These are phyloP conservation scores for Corythornis cristatus DNA, from an alignment of 2,113 vertebrate species.

Conservation along the genomic window DNA sequence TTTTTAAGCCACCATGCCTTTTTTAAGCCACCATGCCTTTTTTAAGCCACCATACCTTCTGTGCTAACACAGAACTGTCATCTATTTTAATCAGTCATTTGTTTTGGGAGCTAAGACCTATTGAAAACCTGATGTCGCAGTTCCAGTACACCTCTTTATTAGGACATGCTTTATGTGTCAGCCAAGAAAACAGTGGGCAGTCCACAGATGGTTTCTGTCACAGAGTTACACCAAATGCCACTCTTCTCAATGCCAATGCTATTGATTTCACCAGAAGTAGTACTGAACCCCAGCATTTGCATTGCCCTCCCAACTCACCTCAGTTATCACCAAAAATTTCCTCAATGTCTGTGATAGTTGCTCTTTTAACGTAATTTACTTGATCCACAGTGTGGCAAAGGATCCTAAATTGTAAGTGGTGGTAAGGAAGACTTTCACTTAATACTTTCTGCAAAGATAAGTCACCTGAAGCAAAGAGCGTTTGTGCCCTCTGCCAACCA, in stretches of 20 bases:
- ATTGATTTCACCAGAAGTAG: not conserved
- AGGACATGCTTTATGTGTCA: not conserved
- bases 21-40: not conserved
- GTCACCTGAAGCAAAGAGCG: not conserved
- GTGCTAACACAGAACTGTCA: not conserved
- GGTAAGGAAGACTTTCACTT: not conserved
- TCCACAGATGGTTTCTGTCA: not conserved
- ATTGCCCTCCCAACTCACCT: not conserved
- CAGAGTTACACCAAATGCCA: not conserved
- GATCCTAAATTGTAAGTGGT: fast-evolving
- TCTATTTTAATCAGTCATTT: not conserved
- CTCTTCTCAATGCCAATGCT: not conserved
- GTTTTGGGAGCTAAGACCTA: not conserved
- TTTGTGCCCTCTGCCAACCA: not conserved
- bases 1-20: not conserved
- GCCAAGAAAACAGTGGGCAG: not conserved
- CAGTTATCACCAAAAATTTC: not conserved
- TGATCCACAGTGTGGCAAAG: not conserved
- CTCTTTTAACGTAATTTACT: not conserved
- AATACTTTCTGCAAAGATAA: not conserved
- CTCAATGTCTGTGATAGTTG: not conserved
- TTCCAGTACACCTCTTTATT: not conserved
- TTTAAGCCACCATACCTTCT: not conserved
- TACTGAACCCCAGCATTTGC: fast-evolving
- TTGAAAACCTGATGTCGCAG: not conserved